phyloP scores from a whole-genome alignment of 2,797 vertebrate species.

The Morelia viridis region DNA sequence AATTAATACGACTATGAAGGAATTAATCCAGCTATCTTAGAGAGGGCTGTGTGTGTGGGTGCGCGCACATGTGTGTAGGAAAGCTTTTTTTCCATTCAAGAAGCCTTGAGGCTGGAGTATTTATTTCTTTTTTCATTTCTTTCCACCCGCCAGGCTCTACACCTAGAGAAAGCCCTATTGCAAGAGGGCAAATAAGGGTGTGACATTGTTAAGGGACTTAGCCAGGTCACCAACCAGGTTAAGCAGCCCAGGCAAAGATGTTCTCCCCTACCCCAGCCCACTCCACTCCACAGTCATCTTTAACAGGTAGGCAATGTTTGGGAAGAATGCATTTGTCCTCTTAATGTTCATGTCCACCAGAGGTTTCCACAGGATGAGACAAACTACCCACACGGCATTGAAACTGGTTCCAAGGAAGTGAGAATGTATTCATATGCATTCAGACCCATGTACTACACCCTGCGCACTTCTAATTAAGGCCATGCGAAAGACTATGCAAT shows the following conservation, averaged over 20 bases:
- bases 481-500: conserved; percentile 22
- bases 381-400: not conserved
- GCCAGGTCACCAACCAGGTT: too few species aligned
- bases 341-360: not conserved
- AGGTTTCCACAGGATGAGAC: not conserved
- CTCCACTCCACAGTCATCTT: not conserved
- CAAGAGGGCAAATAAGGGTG: too few species aligned
- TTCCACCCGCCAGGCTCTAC: not conserved
- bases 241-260: not conserved
- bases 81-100: not conserved
- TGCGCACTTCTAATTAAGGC: conserved; percentile 33
- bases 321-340: not conserved
- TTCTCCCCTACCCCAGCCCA: not conserved
- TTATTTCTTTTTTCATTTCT: not conserved
- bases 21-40: not conserved
- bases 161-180: not conserved
- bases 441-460: conserved; percentile 22
- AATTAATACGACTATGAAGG: too few species aligned
- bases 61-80: not conserved
- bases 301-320: not conserved
- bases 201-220: not conserved
- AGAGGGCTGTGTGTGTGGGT: not conserved
- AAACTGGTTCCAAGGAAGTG: conserved; percentile 3
- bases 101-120: not conserved
- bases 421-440: conserved; percentile 7